Base-by-base conservation (phyloP, 2,888 invertebrate species). In the Chelonus formosanus region DNA sequence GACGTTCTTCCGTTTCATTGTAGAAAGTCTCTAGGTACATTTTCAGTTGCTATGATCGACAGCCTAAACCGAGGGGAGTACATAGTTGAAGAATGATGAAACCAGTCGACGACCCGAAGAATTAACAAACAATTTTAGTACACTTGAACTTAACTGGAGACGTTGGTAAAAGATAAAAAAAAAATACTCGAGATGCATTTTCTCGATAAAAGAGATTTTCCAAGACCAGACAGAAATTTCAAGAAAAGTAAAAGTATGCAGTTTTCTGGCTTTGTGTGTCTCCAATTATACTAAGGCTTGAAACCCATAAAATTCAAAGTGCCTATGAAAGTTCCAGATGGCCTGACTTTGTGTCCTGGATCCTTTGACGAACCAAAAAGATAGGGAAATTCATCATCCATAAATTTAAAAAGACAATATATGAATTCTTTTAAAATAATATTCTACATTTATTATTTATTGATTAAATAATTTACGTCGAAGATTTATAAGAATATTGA, bases 291-390 rank as follows among this genome's bases (percentile, higher is more conserved):
- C 20, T 20, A 20, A 2, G 1, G 20, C 20, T 20, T 20, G 20
- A 20, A 20, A 20, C 20, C 20, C 20, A 20, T 20, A 20, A 20
- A 20, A 20, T 20, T 20, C 20, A 82, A 82, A 81, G 74, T 73
- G 79, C 77, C 75, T 77, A 70, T 69, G 65, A 58, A 76, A 77
- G 79, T 79, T 80, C 80, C 80, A 81, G 77, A 81, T 82, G 81
- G 79, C 80, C 76, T 71, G 71, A 67, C 50, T 56, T 52, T 59
- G 66, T 47, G 20, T 20, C 20, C 59, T 34, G 35, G 48, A 48
- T 56, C 61, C 68, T 58, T 65, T 52, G 50, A 20, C 20, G 54
- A 32, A 61, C 43, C 36, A 40, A 20, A 2, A 20, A 20, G 20
- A 52, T 36, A 44, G 45, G 50, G 50, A 60, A 65, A 65, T 59